Evolutionary conservation across 2,797 vertebrate genomes (phyloP).

Genomic region (Limosa lapponica): DNA sequence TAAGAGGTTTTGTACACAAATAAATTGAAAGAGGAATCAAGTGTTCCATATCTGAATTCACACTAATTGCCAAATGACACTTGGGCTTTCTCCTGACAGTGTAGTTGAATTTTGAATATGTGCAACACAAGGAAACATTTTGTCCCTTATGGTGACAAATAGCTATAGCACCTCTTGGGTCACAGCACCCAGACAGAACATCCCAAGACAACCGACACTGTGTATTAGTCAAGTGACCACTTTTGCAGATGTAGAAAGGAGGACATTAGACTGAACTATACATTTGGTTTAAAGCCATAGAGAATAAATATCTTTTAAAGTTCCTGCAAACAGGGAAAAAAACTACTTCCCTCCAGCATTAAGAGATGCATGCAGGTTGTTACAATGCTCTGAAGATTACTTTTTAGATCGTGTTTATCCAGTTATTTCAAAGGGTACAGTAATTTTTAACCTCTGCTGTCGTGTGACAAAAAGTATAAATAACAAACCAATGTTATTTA

Average conservation of each 20-base stretch:
- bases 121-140: not conserved
- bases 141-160: not conserved
- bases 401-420: not conserved
- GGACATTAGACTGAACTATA: not conserved
- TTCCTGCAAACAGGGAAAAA: not conserved
- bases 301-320: not conserved
- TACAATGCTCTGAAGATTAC: not conserved
- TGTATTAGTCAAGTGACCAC: not conserved
- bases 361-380: not conserved
- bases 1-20: not conserved
- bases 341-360: not conserved
- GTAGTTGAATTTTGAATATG: not conserved
- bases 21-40: not conserved
- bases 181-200: not conserved
- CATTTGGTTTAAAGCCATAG: not conserved
- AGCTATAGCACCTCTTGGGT: not conserved
- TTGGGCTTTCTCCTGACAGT: not conserved
- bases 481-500: not conserved
- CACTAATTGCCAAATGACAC: not conserved
- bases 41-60: not conserved
- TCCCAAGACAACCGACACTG: not conserved
- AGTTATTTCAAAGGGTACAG: not conserved
- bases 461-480: not conserved
- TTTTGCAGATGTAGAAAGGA: not conserved
- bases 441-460: not conserved